Percentiles rank a stretch among this genome's conserved stretches.
phyloP scores from a whole-genome alignment of 1,140 invertebrate species.

The Notospermus geniculatus region DNA sequence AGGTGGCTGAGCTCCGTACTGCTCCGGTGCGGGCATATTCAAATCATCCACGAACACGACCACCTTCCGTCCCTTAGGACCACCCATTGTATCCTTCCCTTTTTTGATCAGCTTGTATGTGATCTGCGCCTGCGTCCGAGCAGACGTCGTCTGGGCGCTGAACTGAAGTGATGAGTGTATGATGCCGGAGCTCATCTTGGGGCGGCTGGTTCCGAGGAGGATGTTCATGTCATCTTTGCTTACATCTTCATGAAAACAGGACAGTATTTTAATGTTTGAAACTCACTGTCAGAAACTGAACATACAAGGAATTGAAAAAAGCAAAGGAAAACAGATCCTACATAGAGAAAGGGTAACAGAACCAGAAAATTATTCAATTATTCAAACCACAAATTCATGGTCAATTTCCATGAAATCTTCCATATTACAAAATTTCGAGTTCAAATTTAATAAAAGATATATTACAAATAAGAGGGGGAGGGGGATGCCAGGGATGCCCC shows the following conservation, averaged over 20 bases:
- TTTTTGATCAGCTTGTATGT: slow-evolving; percentile 55
- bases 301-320: too few species aligned
- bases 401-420: neutral
- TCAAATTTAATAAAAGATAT: neutral
- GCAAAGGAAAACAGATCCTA: too few species aligned
- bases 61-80: slow-evolving; percentile 50
- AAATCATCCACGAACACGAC: slow-evolving; percentile 60
- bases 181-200: slow-evolving; percentile 34
- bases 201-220: slow-evolving; percentile 25
- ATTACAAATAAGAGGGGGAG: neutral
- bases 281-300: too few species aligned
- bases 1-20: slow-evolving; percentile 54
- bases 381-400: too few species aligned
- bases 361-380: too few species aligned
- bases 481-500: too few species aligned
- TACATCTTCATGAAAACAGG: too few species aligned
- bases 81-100: slow-evolving; percentile 45
- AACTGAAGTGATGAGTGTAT: slow-evolving; percentile 48
- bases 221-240: slow-evolving; percentile 19
- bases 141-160: slow-evolving; percentile 49
- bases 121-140: slow-evolving; percentile 44
- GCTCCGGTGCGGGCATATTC: slow-evolving; percentile 52
- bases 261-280: too few species aligned
- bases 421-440: neutral
- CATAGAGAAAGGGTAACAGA: too few species aligned